phyloP scores from a whole-genome alignment of 2,797 vertebrate species.

The Notolabrus celidotus region DNA sequence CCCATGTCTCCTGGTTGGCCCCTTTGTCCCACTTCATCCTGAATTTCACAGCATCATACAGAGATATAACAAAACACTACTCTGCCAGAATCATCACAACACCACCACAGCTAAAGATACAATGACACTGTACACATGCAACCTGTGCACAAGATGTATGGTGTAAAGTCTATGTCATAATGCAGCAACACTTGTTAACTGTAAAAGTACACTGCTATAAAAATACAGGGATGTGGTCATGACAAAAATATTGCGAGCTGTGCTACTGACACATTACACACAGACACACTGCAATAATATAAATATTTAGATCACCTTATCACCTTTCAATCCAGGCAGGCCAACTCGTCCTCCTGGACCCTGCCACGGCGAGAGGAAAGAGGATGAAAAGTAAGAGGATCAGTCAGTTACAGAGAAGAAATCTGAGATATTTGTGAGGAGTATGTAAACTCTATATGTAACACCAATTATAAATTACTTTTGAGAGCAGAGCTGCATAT shows the following conservation, averaged over 20 bases:
- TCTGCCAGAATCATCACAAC: slow-evolving; percentile 40
- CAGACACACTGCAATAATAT: slow-evolving; percentile 87
- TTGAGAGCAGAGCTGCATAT: too few species aligned
- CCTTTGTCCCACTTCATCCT: slow-evolving; percentile 91
- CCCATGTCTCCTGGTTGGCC: slow-evolving; percentile 94
- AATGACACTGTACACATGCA: not conserved
- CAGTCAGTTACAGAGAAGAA: too few species aligned
- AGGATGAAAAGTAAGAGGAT: not conserved
- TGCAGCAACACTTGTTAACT: not conserved
- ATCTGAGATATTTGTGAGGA: too few species aligned
- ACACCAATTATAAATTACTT: too few species aligned
- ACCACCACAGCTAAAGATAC: slow-evolving; percentile 10
- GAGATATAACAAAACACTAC: slow-evolving; percentile 76
- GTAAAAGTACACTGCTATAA: not conserved
- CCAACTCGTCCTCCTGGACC: slow-evolving; percentile 92
- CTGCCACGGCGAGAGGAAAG: slow-evolving; percentile 79
- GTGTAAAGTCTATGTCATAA: not conserved
- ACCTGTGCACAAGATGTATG: not conserved
- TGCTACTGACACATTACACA: slow-evolving; percentile 67
- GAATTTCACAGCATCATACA: slow-evolving; percentile 86
- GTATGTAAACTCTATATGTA: too few species aligned
- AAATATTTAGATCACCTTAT: slow-evolving; percentile 99
- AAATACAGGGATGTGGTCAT: too few species aligned
- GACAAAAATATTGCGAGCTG: slow-evolving; percentile 22
- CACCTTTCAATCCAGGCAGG: slow-evolving; percentile 99